Evolutionary conservation across 1,140 invertebrate genomes (phyloP).

Genomic region (Zaprionus lachaisei): DNA sequence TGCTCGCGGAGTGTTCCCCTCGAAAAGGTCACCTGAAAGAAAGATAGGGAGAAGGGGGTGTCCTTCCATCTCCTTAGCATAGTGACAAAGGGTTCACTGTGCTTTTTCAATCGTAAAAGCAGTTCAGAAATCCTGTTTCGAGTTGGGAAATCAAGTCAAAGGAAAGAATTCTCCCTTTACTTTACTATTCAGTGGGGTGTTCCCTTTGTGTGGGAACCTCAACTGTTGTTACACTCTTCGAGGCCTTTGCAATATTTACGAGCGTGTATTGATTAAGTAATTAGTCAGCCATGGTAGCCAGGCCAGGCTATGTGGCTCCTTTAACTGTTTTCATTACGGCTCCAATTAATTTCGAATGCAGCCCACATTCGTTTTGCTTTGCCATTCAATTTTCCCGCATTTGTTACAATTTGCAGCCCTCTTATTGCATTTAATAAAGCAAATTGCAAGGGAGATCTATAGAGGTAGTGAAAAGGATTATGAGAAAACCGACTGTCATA

Average conservation of each 20-base stretch:
- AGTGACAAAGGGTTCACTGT: background rate
- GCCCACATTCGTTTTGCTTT: constrained; percentile 29
- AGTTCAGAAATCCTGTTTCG: background rate
- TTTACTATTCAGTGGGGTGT: constrained; percentile 7
- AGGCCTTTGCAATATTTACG: constrained; percentile 51
- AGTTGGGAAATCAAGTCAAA: background rate
- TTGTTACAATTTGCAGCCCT: constrained; percentile 9
- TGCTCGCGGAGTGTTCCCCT: constrained; percentile 14
- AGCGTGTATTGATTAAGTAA: constrained; percentile 68
- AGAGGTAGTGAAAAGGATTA: background rate
- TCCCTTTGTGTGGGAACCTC: constrained; percentile 14
- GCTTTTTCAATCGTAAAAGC: background rate
- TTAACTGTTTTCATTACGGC: constrained; percentile 8
- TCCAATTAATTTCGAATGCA: constrained; percentile 60
- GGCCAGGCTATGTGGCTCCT: constrained; percentile 2
- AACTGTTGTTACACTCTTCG: constrained; percentile 8
- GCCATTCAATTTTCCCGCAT: constrained; percentile 35
- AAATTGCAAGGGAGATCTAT: constrained; percentile 26
- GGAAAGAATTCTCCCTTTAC: background rate
- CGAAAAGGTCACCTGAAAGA: background rate
- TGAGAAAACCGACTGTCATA: background rate
- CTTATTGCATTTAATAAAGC: constrained; percentile 40
- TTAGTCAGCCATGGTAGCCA: constrained; percentile 40
- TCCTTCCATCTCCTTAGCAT: background rate
- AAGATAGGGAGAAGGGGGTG: background rate